Conservation (phyloP, 2,113 vertebrate genomes). For the Boulengeromyrus knoepffleri region DNA sequence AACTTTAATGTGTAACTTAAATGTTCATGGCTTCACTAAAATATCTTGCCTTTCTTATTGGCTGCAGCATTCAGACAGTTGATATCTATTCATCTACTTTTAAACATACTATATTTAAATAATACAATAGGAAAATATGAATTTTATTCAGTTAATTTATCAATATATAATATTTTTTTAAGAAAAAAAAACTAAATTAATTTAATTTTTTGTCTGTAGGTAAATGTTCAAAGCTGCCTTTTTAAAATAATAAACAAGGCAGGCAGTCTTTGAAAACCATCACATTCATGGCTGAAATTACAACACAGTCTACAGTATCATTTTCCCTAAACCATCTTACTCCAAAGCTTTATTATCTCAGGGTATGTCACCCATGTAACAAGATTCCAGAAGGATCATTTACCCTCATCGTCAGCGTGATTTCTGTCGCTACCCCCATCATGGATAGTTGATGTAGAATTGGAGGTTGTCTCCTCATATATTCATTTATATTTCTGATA, state of each 20-base stretch:
- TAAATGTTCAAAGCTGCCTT: slow-evolving; percentile 59
- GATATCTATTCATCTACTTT: not conserved
- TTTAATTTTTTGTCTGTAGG: slow-evolving; percentile 37
- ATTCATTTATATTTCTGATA: not conserved
- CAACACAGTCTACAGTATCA: slow-evolving; percentile 41
- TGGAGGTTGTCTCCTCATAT: not conserved
- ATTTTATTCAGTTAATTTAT: not conserved
- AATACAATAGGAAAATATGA: not conserved
- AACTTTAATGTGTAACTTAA: not conserved
- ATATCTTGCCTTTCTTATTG: not conserved
- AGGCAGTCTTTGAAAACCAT: slow-evolving; percentile 44
- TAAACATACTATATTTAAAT: slow-evolving; percentile 1
- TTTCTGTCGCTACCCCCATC: not conserved
- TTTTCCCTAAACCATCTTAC: slow-evolving; percentile 23
- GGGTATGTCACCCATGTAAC: not conserved
- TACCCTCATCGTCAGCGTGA: not conserved
- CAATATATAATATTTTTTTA: slow-evolving; percentile 31
- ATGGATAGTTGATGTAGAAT: not conserved
- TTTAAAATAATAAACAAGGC: slow-evolving; percentile 54
- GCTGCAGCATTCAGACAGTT: not conserved
- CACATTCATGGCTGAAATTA: slow-evolving; percentile 39
- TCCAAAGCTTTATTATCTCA: not conserved
- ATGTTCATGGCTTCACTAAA: not conserved
- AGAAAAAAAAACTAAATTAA: not conserved
- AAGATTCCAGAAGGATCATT: slow-evolving; percentile 4